These are phyloP conservation scores for Trichopria drosophilae DNA, from an alignment of 2,888 invertebrate species.

Conservation along the genomic window DNA sequence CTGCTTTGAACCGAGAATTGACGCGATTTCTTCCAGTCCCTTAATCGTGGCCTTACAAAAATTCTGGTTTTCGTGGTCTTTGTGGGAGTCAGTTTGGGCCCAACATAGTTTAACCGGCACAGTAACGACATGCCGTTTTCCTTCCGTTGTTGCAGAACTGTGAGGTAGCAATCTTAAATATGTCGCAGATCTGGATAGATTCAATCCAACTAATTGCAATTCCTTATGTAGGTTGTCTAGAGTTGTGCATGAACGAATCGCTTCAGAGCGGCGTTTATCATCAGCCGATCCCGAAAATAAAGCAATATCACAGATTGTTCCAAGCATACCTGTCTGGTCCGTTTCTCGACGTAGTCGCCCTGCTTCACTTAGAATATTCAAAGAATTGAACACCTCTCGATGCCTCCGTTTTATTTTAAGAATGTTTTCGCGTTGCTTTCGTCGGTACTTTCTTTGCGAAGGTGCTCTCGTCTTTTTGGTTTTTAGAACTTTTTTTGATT, in stretches of 20 bases:
- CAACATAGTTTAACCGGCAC: conserved; percentile 41
- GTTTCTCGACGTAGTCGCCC: conserved; percentile 40
- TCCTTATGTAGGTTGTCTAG: conserved; percentile 26
- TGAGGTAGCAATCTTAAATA: conserved; percentile 40
- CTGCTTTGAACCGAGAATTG: conserved; percentile 38
- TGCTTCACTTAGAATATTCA: conserved; percentile 1
- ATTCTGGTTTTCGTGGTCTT: conserved; percentile 37
- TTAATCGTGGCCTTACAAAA: conserved; percentile 41
- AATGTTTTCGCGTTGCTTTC: background rate
- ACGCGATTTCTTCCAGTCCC: conserved; percentile 38
- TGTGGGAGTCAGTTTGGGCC: conserved; percentile 25
- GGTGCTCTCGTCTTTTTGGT: background rate
- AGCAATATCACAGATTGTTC: conserved; percentile 46
- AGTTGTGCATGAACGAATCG: conserved; percentile 35
- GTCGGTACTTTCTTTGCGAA: conserved; percentile 4
- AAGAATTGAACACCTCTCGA: background rate
- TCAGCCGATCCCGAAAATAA: conserved; percentile 38
- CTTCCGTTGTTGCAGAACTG: conserved; percentile 35
- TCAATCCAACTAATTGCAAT: conserved; percentile 30
- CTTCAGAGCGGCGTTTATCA: conserved; percentile 36
- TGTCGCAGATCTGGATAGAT: conserved; percentile 35
- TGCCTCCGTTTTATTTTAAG: background rate
- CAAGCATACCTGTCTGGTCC: conserved; percentile 40
- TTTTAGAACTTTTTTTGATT: background rate
- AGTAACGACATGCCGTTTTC: conserved; percentile 41